Evolutionary conservation across 2,113 vertebrate genomes (phyloP), one percentile per base, ranked within the genome.

Genomic region (Campylomormyrus tamandua): DNA sequence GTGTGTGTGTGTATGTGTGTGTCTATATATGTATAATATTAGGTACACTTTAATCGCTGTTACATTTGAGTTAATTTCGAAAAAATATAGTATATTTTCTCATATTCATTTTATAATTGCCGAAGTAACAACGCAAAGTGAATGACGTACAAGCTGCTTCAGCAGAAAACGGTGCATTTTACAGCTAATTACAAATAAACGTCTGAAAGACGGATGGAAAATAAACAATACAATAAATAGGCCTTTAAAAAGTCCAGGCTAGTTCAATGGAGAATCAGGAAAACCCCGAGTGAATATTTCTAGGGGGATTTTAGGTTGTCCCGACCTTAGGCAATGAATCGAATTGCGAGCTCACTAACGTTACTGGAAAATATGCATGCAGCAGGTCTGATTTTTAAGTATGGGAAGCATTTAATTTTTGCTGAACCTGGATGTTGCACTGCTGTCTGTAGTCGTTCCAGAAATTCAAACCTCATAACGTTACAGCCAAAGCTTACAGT

Each of bases 381-480:
- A 95, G 94, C 94, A 94, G 94, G 94, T 95, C 95, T 95, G 95
- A 94, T 95, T 95, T 95, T 95, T 94, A 95, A 95, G 93, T 93
- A 92, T 92, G 92, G 93, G 94, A 96, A 95, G 95, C 94, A 91
- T 95, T 94, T 93, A 91, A 95, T 96, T 98, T 98, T 96, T 98
- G 97, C 98, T 99, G 98, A 99, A 98, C 97, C 95, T 95, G 97
- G 97, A 98, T 97, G 98, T 98, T 97, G 96, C 95, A 96, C 95
- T 95, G 96, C 97, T 96, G 96, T 97, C 96, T 95, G 96, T 95
- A 96, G 96, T 97, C 96, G 96, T 97, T 98, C 97, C 97, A 98
- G 97, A 97, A 98, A 99, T 98, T 98, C 98, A 98, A 98, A 98
- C 97, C 97, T 98, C 98, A 98, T 98, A 98, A 97, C 97, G 97